phyloP scores from a whole-genome alignment of 2,888 invertebrate genomes.

The Orthosia gracilis region DNA sequence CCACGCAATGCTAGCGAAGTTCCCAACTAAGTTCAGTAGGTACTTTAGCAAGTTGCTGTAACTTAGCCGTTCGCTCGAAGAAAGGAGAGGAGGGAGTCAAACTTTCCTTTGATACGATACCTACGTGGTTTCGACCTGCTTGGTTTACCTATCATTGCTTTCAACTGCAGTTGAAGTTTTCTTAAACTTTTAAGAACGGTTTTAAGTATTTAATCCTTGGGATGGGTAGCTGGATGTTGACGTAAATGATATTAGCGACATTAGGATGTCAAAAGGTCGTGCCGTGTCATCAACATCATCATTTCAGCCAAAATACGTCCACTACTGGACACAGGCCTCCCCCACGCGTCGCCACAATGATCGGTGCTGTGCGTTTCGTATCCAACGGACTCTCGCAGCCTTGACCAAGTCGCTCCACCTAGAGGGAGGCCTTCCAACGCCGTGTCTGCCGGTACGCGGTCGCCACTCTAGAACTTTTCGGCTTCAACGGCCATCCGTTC shows the following conservation, averaged over 20 bases:
- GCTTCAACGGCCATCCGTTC: no score
- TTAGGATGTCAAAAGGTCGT: background rate
- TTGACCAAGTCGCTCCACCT: no score
- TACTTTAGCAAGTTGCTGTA: slow-evolving; percentile 45
- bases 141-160: slow-evolving; percentile 27
- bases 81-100: background rate
- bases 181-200: background rate
- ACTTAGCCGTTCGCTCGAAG: slow-evolving; percentile 43
- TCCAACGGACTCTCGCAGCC: no score
- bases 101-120: slow-evolving; percentile 39
- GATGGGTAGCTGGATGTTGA: background rate
- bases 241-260: no score
- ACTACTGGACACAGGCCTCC: no score
- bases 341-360: no score
- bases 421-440: no score
- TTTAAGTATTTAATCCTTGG: background rate
- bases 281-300: no score
- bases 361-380: no score
- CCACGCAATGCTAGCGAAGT: slow-evolving; percentile 40
- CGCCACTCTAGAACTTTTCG: no score
- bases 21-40: slow-evolving; percentile 40
- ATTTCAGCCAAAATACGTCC: no score
- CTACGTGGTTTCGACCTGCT: slow-evolving; percentile 36
- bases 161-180: slow-evolving; percentile 23
- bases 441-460: no score